Percentiles rank a stretch among this genome's conserved stretches.
These are phyloP conservation scores for human (Homo sapiens) DNA, from an alignment of 2,113 vertebrate genomes.

Conservation along the genomic window DNA sequence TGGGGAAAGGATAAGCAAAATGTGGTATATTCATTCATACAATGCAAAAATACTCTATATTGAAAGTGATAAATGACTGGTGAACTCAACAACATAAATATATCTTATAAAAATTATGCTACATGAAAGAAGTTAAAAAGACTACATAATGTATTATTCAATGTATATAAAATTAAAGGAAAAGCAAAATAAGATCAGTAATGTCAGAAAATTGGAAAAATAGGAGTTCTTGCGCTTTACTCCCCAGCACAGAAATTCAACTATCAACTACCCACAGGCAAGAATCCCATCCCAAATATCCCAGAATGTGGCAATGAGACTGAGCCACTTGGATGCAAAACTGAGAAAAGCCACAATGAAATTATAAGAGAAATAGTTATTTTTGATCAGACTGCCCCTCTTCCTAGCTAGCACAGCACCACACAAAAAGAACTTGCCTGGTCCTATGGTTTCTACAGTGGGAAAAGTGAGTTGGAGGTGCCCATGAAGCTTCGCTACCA, in stretches of 20 bases:
- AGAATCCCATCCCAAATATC: background rate
- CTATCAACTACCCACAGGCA: background rate
- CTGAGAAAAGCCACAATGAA: background rate
- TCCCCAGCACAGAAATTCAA: background rate
- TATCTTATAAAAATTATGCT: background rate
- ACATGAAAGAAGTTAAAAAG: background rate
- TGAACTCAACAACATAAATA: background rate
- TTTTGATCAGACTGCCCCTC: background rate
- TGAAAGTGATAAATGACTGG: background rate
- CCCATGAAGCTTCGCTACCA: background rate
- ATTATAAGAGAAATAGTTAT: background rate
- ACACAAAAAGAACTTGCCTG: background rate
- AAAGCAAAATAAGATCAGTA: background rate
- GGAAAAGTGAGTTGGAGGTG: background rate
- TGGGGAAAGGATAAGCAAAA: background rate
- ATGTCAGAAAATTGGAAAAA: background rate
- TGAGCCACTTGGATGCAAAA: background rate
- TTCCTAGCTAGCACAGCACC: background rate
- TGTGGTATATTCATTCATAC: background rate
- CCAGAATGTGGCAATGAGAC: background rate
- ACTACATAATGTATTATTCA: background rate
- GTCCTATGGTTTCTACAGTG: background rate
- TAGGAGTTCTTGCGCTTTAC: background rate
- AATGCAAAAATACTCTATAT: background rate
- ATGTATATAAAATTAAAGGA: background rate